These are phyloP conservation scores for Scatophagus argus DNA, from an alignment of 2,113 vertebrate species.

Conservation along the genomic window DNA sequence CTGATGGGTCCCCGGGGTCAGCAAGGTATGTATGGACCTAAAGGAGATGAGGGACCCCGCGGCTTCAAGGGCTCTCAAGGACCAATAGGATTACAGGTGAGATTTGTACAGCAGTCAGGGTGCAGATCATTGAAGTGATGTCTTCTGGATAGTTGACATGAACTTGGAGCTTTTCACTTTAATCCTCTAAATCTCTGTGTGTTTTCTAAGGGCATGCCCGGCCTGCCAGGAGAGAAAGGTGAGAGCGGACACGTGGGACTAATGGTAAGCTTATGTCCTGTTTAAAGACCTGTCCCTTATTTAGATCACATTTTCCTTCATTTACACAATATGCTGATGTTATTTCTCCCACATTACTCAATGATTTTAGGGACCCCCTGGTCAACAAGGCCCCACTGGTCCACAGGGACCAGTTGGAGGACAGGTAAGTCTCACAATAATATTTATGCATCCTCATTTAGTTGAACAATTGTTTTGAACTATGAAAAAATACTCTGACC, in stretches of 20 bases:
- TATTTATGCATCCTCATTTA: not conserved
- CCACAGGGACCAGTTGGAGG: slow-evolving; percentile 92
- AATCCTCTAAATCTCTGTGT: slow-evolving; percentile 17
- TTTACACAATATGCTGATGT: not conserved
- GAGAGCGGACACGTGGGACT: slow-evolving; percentile 82
- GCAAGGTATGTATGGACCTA: slow-evolving; percentile 86
- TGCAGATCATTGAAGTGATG: not conserved
- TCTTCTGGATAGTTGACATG: not conserved
- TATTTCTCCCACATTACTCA: not conserved
- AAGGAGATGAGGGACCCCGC: slow-evolving; percentile 86
- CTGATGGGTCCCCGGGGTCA: slow-evolving; percentile 81
- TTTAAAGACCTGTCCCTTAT: not conserved
- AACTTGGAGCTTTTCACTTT: not conserved
- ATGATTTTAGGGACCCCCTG: slow-evolving; percentile 80
- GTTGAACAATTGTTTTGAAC: not conserved
- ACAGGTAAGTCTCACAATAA: slow-evolving; percentile 64
- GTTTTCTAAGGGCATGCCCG: slow-evolving; percentile 82
- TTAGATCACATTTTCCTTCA: not conserved
- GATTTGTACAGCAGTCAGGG: not conserved
- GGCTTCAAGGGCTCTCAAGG: slow-evolving; percentile 84
- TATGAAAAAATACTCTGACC: not conserved
- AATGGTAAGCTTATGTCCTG: slow-evolving; percentile 68
- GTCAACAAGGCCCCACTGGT: slow-evolving; percentile 84
- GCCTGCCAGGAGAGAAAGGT: slow-evolving; percentile 84
- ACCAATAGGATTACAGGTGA: slow-evolving; percentile 85